Conservation (phyloP, 2,888 invertebrate species). For the Zaprionus obscuricornis region DNA sequence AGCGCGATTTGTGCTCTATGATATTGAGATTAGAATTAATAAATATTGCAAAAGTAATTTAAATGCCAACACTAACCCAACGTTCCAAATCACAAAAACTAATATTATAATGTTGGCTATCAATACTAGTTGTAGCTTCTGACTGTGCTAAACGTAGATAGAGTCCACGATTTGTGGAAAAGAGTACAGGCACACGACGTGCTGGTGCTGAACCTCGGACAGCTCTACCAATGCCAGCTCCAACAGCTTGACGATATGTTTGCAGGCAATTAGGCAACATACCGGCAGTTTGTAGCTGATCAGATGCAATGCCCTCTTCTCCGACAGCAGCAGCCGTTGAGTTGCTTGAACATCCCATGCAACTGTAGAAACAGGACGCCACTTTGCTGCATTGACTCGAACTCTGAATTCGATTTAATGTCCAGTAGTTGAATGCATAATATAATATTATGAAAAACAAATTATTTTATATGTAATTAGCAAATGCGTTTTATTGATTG, state of each 20-base stretch:
- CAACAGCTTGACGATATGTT: slow-evolving; percentile 61
- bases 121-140: background rate
- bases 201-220: slow-evolving; percentile 65
- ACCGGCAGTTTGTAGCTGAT: too few species aligned
- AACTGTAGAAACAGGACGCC: slow-evolving; percentile 64
- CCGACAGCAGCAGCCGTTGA: slow-evolving; percentile 19
- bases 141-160: slow-evolving; percentile 69
- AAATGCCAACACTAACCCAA: slow-evolving; percentile 61
- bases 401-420: too few species aligned
- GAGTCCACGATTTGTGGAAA: slow-evolving; percentile 81
- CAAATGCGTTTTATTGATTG: slow-evolving; percentile 31
- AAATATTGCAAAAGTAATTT: background rate
- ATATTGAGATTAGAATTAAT: background rate
- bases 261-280: slow-evolving; percentile 31
- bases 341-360: slow-evolving; percentile 61
- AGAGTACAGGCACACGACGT: slow-evolving; percentile 80
- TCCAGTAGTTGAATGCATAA: background rate
- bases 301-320: slow-evolving; percentile 1
- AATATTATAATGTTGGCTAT: slow-evolving; percentile 55
- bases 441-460: too few species aligned
- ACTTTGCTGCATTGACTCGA: slow-evolving; percentile 64
- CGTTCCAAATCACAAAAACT: slow-evolving; percentile 76
- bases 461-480: background rate
- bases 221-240: slow-evolving; percentile 45
- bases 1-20: slow-evolving; percentile 78